phyloP scores from a whole-genome alignment of 2,797 vertebrate species.

The Brotula barbata region DNA sequence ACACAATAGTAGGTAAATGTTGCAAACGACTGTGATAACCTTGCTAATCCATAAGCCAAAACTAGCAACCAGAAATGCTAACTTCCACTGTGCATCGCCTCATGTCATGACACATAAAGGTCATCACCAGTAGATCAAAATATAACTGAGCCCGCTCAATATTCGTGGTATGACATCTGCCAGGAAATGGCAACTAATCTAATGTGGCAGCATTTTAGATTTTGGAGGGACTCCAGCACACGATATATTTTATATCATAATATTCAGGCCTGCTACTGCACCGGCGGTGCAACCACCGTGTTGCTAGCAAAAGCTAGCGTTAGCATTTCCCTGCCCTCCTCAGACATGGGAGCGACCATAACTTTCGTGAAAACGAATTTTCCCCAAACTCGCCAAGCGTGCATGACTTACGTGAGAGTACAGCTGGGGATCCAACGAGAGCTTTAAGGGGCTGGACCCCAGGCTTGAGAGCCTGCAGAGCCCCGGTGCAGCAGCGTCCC shows the following conservation, averaged over 20 bases:
- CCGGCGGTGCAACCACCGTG: conserved; percentile 45
- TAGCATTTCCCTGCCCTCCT: conserved; percentile 37
- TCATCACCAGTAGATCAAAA: conserved; percentile 66
- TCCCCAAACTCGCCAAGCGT: not conserved
- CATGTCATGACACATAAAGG: conserved; percentile 79
- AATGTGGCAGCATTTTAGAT: not conserved
- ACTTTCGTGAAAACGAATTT: not conserved
- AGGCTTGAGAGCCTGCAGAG: conserved; percentile 64
- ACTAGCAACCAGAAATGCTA: conserved; percentile 26
- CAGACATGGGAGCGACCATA: not conserved
- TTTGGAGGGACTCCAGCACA: no score
- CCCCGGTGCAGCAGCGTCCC: conserved; percentile 69
- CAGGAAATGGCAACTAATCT: fast-evolving
- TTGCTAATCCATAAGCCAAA: not conserved
- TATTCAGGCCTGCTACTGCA: conserved; percentile 59
- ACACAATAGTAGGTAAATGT: fast-evolving
- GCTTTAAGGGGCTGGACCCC: conserved; percentile 75
- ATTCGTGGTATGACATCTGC: fast-evolving
- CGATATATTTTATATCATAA: not conserved
- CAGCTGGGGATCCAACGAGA: conserved; percentile 76
- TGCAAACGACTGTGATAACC: not conserved
- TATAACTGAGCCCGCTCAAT: not conserved
- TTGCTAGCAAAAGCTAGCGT: conserved; percentile 47
- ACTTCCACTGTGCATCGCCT: conserved; percentile 39
- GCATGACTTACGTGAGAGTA: conserved; percentile 76